Evolutionary conservation across 1,140 invertebrate species (phyloP).

Genomic region (Drosophila neocordata): DNA sequence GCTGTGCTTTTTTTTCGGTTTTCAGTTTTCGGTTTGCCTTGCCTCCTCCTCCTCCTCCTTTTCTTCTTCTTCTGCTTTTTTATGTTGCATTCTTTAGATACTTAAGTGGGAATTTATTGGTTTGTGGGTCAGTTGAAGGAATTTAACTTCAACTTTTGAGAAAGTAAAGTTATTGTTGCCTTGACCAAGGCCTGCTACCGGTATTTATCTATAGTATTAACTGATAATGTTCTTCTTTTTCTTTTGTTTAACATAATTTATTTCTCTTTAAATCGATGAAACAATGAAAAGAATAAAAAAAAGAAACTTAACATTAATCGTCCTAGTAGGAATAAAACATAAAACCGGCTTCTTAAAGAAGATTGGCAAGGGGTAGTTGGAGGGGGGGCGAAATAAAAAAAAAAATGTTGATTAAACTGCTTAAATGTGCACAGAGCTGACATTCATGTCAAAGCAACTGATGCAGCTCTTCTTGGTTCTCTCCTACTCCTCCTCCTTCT

Average conservation of each 20-base stretch:
- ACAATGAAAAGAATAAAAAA: no score
- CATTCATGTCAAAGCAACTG: conserved; percentile 79
- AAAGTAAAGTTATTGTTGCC: neutral
- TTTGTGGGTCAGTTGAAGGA: conserved; percentile 67
- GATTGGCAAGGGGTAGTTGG: conserved; percentile 21
- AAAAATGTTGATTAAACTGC: conserved; percentile 76
- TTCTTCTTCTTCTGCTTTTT: conserved; percentile 24
- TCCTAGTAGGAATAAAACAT: neutral
- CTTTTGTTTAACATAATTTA: no score
- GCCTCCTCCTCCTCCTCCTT: neutral
- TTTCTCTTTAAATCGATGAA: no score
- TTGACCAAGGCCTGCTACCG: neutral
- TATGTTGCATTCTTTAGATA: conserved; percentile 66
- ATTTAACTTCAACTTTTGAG: conserved; percentile 34
- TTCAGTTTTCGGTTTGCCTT: no score
- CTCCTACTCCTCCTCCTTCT: neutral
- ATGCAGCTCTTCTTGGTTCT: conserved; percentile 19
- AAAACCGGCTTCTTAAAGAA: conserved; percentile 18
- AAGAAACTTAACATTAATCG: no score
- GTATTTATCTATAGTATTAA: no score
- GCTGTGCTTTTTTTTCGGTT: conserved; percentile 30
- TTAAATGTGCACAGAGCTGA: conserved; percentile 76
- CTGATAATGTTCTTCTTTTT: no score
- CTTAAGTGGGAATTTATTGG: conserved; percentile 72
- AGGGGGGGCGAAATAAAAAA: conserved; percentile 22